These are phyloP conservation scores for Arion vulgaris DNA, from an alignment of 1,140 invertebrate species.

Conservation along the genomic window DNA sequence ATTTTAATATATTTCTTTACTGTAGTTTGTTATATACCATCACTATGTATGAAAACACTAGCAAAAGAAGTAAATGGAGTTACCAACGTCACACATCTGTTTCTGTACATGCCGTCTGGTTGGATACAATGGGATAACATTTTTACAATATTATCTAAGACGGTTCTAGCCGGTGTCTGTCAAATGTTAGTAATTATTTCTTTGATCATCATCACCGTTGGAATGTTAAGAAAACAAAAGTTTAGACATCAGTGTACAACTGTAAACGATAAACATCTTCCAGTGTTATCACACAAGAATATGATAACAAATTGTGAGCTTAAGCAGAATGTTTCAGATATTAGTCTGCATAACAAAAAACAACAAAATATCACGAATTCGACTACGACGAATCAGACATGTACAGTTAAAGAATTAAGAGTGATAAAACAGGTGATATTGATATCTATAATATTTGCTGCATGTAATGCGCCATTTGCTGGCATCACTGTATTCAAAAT, in stretches of 20 bases:
- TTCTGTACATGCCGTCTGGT: no score
- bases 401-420: not conserved
- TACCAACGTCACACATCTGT: not conserved
- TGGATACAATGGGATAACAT: no score
- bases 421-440: not conserved
- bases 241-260: not conserved
- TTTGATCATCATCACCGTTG: not conserved
- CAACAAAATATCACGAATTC: not conserved
- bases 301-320: not conserved
- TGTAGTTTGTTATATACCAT: not conserved
- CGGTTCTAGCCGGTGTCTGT: not conserved
- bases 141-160: no score
- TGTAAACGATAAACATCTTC: not conserved
- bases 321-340: not conserved
- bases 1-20: not conserved
- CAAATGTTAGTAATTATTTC: not conserved
- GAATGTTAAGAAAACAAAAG: not conserved
- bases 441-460: not conserved
- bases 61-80: not conserved
- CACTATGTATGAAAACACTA: no score
- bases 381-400: not conserved
- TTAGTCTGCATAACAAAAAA: not conserved
- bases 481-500: not conserved
- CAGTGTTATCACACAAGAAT: not conserved
- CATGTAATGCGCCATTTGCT: not conserved